phyloP scores from a whole-genome alignment of 1,140 invertebrate genomes.

The Phymastichus coffea region DNA sequence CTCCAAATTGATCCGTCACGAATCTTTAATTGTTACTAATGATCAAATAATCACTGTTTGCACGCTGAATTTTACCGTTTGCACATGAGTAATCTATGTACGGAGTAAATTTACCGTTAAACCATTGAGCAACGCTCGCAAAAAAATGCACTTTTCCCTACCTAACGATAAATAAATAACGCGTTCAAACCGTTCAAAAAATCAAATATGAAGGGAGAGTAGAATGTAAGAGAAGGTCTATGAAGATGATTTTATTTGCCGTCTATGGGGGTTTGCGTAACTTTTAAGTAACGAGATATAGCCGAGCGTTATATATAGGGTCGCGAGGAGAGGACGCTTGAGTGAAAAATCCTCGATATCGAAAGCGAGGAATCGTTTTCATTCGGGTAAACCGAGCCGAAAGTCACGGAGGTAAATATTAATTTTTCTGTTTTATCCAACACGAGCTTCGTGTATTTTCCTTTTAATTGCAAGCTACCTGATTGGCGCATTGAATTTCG shows the following conservation, averaged over 20 bases:
- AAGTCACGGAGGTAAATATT: not conserved
- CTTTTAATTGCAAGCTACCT: too few species aligned
- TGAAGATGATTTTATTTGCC: constrained; percentile 1
- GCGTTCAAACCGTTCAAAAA: too few species aligned
- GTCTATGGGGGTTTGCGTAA: not conserved
- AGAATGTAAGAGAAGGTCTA: too few species aligned
- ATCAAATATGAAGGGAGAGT: not conserved
- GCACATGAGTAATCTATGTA: too few species aligned
- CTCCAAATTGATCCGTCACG: not conserved
- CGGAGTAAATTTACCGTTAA: too few species aligned
- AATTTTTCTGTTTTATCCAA: too few species aligned
- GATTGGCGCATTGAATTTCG: too few species aligned
- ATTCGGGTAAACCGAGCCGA: not conserved
- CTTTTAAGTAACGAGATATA: constrained; percentile 1
- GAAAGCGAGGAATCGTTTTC: not conserved
- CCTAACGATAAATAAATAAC: too few species aligned
- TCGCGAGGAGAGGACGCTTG: not conserved
- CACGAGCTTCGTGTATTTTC: too few species aligned
- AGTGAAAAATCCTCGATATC: not conserved
- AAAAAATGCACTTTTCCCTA: too few species aligned
- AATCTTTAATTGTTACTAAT: not conserved
- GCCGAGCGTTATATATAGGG: not conserved
- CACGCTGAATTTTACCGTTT: too few species aligned
- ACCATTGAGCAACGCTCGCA: too few species aligned
- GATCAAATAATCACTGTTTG: not conserved